Percentiles rank a stretch among this genome's conserved stretches.
These are phyloP conservation scores for Danaus chrysippus DNA, from an alignment of 2,888 invertebrate genomes.

Conservation along the genomic window DNA sequence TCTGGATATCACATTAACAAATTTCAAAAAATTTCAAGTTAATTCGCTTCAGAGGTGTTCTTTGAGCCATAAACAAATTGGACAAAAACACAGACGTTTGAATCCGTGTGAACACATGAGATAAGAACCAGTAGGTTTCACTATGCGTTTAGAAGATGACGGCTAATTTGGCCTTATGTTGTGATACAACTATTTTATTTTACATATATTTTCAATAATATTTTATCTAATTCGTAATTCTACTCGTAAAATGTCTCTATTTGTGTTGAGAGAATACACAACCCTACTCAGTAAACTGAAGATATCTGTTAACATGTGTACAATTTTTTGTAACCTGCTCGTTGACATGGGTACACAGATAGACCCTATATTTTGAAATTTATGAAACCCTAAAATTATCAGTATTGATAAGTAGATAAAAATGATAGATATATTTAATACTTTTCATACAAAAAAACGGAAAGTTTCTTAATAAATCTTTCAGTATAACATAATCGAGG, in stretches of 20 bases:
- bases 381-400: no score
- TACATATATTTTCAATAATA: not conserved
- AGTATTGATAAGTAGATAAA: no score
- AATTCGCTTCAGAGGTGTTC: constrained; percentile 17
- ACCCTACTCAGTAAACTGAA: constrained; percentile 31
- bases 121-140: constrained; percentile 43
- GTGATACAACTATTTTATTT: not conserved
- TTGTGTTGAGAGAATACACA: constrained; percentile 6
- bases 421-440: no score
- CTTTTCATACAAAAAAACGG: no score
- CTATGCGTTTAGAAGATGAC: not conserved
- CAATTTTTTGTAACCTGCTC: constrained; percentile 25
- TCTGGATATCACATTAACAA: no score
- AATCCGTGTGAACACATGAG: constrained; percentile 60
- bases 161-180: not conserved
- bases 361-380: no score
- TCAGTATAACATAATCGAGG: constrained; percentile 6
- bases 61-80: constrained; percentile 32
- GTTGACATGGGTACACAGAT: constrained; percentile 17
- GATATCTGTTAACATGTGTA: constrained; percentile 29
- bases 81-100: constrained; percentile 56
- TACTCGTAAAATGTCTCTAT: not conserved
- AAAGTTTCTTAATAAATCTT: not conserved
- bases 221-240: no score
- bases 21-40: no score